Percentiles rank a stretch among this genome's conserved stretches.
These are phyloP conservation scores for Formica selysi DNA, from an alignment of 1,140 invertebrate species.

Conservation along the genomic window DNA sequence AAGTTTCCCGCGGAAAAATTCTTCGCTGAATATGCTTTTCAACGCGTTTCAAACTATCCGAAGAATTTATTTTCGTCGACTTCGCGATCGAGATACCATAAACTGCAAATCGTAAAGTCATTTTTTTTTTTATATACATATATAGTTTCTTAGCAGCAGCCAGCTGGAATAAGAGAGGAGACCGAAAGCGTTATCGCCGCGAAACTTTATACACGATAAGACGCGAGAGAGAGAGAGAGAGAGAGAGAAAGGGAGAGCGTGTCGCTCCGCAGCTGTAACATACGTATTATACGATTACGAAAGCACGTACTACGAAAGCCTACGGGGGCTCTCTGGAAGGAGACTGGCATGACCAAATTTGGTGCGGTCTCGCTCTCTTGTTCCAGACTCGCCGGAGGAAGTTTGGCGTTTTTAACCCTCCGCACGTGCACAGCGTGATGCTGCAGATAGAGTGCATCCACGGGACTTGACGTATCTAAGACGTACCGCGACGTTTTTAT, in stretches of 20 bases:
- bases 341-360: constrained; percentile 82
- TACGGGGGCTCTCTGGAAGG: constrained; percentile 73
- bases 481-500: constrained; percentile 18
- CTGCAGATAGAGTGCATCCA: neutral
- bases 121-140: neutral
- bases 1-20: neutral
- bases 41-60: constrained; percentile 8
- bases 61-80: constrained; percentile 52
- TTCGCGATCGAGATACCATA: neutral
- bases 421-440: neutral
- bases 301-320: constrained; percentile 73
- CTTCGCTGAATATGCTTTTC: neutral
- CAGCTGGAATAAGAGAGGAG: neutral
- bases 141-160: no score
- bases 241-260: neutral
- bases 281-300: constrained; percentile 78
- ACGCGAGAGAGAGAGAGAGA: neutral
- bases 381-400: constrained; percentile 24
- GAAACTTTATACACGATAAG: constrained; percentile 30
- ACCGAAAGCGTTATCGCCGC: neutral
- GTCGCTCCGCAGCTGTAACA: constrained; percentile 47
- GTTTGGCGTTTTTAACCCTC: constrained; percentile 47
- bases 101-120: constrained; percentile 1
- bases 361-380: constrained; percentile 79
- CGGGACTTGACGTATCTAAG: neutral